phyloP scores from a whole-genome alignment of 2,113 vertebrate species.

The Eublepharis macularius region DNA sequence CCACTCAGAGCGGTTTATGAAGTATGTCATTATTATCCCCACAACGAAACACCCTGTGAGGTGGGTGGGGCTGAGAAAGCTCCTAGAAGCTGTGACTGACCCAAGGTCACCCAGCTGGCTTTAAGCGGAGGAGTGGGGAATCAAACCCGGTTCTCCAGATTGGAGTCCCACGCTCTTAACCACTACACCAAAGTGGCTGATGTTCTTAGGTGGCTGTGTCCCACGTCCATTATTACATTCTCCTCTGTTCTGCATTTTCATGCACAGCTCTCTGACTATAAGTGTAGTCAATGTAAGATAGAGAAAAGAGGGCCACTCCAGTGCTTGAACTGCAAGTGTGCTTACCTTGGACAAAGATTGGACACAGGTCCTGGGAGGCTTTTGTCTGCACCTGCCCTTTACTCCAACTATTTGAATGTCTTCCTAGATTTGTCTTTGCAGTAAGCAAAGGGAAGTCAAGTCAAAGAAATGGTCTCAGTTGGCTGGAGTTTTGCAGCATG shows the following conservation, averaged over 20 bases:
- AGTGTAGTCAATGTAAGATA: not conserved
- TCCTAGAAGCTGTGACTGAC: too few relatives aligned
- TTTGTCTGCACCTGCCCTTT: not conserved
- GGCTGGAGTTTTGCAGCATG: constrained; percentile 3
- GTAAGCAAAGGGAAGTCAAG: constrained; percentile 40
- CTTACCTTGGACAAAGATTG: not conserved
- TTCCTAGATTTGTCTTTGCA: constrained; percentile 19
- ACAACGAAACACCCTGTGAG: too few relatives aligned
- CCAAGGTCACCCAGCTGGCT: too few relatives aligned
- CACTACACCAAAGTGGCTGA: too few relatives aligned
- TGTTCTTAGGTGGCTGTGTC: not conserved
- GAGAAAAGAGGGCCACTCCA: not conserved
- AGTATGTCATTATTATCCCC: too few relatives aligned
- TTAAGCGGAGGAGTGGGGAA: too few relatives aligned
- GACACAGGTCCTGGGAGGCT: not conserved
- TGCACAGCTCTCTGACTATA: not conserved
- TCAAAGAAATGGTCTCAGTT: constrained; percentile 39
- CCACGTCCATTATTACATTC: not conserved
- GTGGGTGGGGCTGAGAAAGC: too few relatives aligned
- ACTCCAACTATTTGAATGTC: not conserved
- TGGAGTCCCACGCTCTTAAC: too few relatives aligned
- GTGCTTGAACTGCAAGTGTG: not conserved
- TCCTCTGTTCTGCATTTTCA: not conserved
- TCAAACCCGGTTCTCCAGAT: too few relatives aligned
- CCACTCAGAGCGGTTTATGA: too few relatives aligned